phyloP scores from a whole-genome alignment of 2,888 invertebrate genomes.

The Ennomos quercinarius region DNA sequence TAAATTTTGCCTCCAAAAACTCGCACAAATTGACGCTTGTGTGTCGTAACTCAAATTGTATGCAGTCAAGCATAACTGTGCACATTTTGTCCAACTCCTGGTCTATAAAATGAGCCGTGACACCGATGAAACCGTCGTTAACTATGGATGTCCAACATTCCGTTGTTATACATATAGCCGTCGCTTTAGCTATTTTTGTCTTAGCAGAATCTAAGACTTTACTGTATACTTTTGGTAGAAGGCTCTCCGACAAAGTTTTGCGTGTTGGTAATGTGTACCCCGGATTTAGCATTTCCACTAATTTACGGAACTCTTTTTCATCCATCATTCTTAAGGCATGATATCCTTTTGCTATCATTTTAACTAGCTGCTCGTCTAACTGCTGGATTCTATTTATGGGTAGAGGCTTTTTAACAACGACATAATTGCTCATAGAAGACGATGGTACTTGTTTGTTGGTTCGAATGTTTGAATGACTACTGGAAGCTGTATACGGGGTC shows the following conservation, averaged over 20 bases:
- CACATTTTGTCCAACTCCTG: conserved; percentile 13
- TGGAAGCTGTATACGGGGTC: too few relatives aligned
- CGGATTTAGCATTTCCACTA: conserved; percentile 35
- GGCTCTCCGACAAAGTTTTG: conserved; percentile 38
- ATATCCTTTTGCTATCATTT: conserved; percentile 36
- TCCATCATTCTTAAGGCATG: conserved; percentile 37
- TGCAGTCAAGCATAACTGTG: conserved; percentile 20
- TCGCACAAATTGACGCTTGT: conserved; percentile 16
- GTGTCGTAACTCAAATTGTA: conserved; percentile 14
- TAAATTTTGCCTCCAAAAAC: conserved; percentile 17
- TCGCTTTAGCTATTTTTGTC: conserved; percentile 8
- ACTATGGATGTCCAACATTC: conserved; percentile 38
- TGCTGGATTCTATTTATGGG: not conserved
- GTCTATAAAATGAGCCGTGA: conserved; percentile 37
- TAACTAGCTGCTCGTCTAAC: conserved; percentile 34
- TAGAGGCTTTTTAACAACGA: conserved; percentile 1
- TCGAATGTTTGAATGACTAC: too few relatives aligned
- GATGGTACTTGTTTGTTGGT: too few relatives aligned
- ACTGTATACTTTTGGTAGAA: conserved; percentile 36
- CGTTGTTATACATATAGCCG: conserved; percentile 39
- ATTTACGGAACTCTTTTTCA: conserved; percentile 36
- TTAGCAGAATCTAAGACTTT: conserved; percentile 14
- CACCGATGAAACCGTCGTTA: conserved; percentile 31
- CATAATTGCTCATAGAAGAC: too few relatives aligned
- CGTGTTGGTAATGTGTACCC: conserved; percentile 37